Conservation (phyloP, 2,888 invertebrate species). For the Drosophila mimetica region DNA sequence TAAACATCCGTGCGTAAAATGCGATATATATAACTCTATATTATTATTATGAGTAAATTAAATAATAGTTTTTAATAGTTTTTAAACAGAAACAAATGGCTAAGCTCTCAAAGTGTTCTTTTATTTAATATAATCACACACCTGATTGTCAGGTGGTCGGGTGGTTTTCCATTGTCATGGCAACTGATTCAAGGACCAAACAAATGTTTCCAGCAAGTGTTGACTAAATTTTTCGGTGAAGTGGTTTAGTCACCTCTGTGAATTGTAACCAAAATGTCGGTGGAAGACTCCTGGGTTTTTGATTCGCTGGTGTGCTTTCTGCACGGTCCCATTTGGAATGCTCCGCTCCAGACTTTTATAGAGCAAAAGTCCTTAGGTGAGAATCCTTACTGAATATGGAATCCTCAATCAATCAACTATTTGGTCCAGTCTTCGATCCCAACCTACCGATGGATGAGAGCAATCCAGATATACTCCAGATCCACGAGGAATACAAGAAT, state of each 20-base stretch:
- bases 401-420: not conserved
- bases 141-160: slow-evolving; percentile 8
- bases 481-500: slow-evolving; percentile 94
- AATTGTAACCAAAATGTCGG: slow-evolving; percentile 81
- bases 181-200: slow-evolving; percentile 65
- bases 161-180: slow-evolving; percentile 34
- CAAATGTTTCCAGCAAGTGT: slow-evolving; percentile 38
- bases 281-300: slow-evolving; percentile 94
- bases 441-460: slow-evolving; percentile 87
- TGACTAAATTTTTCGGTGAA: slow-evolving; percentile 1
- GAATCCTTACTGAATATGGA: slow-evolving; percentile 6
- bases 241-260: slow-evolving; percentile 26
- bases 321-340: slow-evolving; percentile 96
- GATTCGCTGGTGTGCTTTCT: slow-evolving; percentile 96
- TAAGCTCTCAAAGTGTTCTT: slow-evolving; percentile 46
- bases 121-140: slow-evolving; percentile 33
- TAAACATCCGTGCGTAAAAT: slow-evolving; percentile 53
- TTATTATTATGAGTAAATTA: slow-evolving; percentile 80
- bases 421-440: slow-evolving; percentile 92
- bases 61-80: slow-evolving; percentile 83
- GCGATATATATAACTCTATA: slow-evolving; percentile 67
- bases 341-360: slow-evolving; percentile 94
- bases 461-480: slow-evolving; percentile 90
- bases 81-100: slow-evolving; percentile 76
- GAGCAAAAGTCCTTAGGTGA: slow-evolving; percentile 96